Percentiles rank a stretch among this genome's conserved stretches.
These are phyloP conservation scores for Galerucella nymphaeae DNA, from an alignment of 2,888 invertebrate genomes.

Conservation along the genomic window DNA sequence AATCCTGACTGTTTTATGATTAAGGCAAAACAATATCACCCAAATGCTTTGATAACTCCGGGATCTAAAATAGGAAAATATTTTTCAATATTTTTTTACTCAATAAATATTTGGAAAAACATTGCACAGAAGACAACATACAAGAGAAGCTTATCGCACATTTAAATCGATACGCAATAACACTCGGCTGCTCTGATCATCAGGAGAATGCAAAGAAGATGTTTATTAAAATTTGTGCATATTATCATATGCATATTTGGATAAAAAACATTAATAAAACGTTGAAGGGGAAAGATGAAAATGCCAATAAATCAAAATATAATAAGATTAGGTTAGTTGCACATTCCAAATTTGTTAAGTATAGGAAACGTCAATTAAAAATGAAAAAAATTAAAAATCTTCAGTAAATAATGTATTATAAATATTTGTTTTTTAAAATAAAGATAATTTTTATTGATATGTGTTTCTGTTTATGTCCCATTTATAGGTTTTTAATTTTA, in stretches of 20 bases:
- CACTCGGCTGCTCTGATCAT: constrained; percentile 11
- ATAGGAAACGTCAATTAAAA: constrained; percentile 5
- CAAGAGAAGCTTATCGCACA: constrained; percentile 2
- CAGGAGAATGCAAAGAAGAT: background rate
- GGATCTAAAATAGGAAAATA: constrained; percentile 15
- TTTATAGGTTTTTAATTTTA: too few relatives aligned
- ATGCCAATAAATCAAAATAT: constrained; percentile 12
- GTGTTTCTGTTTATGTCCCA: too few relatives aligned
- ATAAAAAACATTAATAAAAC: constrained; percentile 14
- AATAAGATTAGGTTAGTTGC: constrained; percentile 5
- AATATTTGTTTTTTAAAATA: too few relatives aligned
- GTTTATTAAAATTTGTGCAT: background rate
- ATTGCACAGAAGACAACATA: constrained; percentile 3
- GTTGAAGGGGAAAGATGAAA: background rate
- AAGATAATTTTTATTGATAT: too few relatives aligned
- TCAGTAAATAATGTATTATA: too few relatives aligned
- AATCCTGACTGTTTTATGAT: constrained; percentile 17
- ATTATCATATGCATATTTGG: constrained; percentile 13
- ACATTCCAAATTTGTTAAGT: constrained; percentile 1
- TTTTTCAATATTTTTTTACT: constrained; percentile 16
- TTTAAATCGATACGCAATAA: constrained; percentile 10
- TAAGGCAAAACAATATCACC: constrained; percentile 10
- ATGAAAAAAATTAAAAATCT: background rate
- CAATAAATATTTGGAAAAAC: constrained; percentile 20
- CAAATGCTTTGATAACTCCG: constrained; percentile 23